phyloP scores from a whole-genome alignment of 2,888 invertebrate genomes.

The Ophioninae sp. region DNA sequence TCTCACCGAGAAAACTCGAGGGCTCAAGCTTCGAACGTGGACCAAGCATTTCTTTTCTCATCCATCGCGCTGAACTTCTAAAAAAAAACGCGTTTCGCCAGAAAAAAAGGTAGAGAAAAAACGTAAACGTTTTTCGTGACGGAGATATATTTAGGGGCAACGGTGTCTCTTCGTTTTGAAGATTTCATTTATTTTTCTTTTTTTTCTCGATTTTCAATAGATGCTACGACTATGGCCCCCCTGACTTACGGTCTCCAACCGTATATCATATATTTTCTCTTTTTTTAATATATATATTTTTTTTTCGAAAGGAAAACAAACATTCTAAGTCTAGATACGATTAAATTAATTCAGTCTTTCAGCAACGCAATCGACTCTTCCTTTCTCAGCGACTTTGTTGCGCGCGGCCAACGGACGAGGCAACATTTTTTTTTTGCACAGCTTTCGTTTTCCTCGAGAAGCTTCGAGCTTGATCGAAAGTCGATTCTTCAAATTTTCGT shows the following conservation, averaged over 20 bases:
- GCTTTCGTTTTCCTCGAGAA: neutral
- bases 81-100: too few species aligned
- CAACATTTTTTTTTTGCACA: neutral
- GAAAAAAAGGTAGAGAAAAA: constrained; percentile 1
- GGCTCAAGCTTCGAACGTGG: neutral
- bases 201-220: neutral
- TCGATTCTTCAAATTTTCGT: neutral
- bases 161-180: neutral
- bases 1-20: neutral
- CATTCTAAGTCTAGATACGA: constrained; percentile 66
- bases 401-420: constrained; percentile 10
- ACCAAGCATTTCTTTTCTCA: neutral
- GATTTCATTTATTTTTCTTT: neutral
- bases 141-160: constrained; percentile 13
- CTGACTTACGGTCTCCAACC: constrained; percentile 34
- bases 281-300: neutral
- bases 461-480: too few species aligned
- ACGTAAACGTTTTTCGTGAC: constrained; percentile 21
- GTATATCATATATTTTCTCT: constrained; percentile 15
- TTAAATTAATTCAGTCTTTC: constrained; percentile 76
- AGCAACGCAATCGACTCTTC: constrained; percentile 60
- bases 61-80: too few species aligned
- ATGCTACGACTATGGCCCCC: constrained; percentile 19
- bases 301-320: constrained; percentile 45
- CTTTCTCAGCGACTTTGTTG: constrained; percentile 30